Percentiles rank a stretch among this genome's conserved stretches.
phyloP scores from a whole-genome alignment of 2,888 invertebrate species.

The Pecten maximus region DNA sequence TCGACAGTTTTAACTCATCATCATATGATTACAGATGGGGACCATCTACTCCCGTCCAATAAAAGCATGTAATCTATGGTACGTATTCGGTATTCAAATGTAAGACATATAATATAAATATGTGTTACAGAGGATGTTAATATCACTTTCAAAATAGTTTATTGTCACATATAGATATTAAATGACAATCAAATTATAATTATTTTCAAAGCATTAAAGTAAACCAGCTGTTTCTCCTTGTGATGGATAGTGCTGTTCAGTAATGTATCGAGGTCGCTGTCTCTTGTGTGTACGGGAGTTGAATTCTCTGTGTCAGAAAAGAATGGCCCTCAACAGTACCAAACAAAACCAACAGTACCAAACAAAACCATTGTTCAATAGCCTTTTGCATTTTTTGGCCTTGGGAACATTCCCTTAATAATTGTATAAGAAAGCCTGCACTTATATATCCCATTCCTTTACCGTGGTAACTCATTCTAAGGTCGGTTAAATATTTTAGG shows the following conservation, averaged over 20 bases:
- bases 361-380: not conserved
- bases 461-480: too few relatives aligned
- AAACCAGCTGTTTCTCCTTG: not conserved
- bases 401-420: not conserved
- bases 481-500: too few relatives aligned
- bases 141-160: not conserved
- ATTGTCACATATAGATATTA: slow-evolving; percentile 24
- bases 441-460: too few relatives aligned
- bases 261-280: not conserved
- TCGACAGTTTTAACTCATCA: too few relatives aligned
- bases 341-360: not conserved
- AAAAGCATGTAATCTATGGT: not conserved
- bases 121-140: not conserved
- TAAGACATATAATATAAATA: not conserved
- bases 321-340: not conserved
- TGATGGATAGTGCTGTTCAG: not conserved
- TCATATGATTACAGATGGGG: too few relatives aligned
- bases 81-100: not conserved
- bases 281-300: not conserved
- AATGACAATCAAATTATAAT: not conserved
- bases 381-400: not conserved
- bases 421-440: not conserved
- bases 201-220: not conserved
- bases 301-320: not conserved
- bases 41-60: too few relatives aligned